phyloP scores from a whole-genome alignment of 2,888 invertebrate genomes.

The Tenthredo livida region DNA sequence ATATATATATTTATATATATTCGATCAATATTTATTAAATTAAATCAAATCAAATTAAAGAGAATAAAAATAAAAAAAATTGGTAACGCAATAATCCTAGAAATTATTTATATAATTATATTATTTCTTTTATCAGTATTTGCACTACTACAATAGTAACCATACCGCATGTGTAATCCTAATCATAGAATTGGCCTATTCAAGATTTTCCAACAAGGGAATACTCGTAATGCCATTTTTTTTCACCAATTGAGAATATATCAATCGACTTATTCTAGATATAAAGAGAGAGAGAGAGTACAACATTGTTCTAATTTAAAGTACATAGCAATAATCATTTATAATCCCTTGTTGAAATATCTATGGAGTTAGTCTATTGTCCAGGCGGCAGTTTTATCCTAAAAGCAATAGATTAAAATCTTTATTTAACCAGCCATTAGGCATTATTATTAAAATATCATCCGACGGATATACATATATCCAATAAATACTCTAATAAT shows the following conservation, averaged over 20 bases:
- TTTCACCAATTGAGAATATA: constrained; percentile 18
- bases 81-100: constrained; percentile 41
- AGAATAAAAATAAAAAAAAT: constrained; percentile 23
- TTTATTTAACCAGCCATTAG: constrained; percentile 62
- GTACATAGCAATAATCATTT: constrained; percentile 15
- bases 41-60: constrained; percentile 1
- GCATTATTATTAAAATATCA: constrained; percentile 71
- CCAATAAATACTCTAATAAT: constrained; percentile 74
- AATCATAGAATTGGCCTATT: constrained; percentile 44
- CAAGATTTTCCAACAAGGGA: constrained; percentile 40
- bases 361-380: constrained; percentile 63
- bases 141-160: constrained; percentile 51
- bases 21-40: not conserved
- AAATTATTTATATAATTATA: not conserved
- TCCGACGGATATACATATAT: constrained; percentile 63
- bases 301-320: not conserved
- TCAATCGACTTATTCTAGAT: not conserved
- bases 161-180: constrained; percentile 38
- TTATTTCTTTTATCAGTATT: constrained; percentile 39
- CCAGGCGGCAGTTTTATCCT: constrained; percentile 68
- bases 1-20: not conserved
- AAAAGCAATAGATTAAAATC: constrained; percentile 67
- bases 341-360: constrained; percentile 25
- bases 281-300: not conserved
- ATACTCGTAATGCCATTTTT: constrained; percentile 16